These are phyloP conservation scores for Lepidonotus clava DNA, from an alignment of 2,888 invertebrate genomes.

Conservation along the genomic window DNA sequence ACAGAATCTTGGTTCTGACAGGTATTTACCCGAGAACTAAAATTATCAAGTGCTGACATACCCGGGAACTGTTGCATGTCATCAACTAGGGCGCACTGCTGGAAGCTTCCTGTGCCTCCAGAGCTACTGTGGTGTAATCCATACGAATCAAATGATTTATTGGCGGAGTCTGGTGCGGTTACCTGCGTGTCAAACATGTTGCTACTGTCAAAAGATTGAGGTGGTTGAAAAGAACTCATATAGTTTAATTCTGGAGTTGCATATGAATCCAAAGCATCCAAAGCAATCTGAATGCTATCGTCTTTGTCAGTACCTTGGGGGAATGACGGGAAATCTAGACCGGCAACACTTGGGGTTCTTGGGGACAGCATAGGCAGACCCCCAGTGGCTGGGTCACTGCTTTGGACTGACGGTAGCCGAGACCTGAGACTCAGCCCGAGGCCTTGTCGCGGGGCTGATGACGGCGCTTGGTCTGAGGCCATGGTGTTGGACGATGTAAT, in stretches of 20 bases:
- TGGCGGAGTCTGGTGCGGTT: neutral
- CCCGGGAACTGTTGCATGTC: neutral
- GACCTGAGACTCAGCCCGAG: constrained; percentile 5
- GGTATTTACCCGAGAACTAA: neutral
- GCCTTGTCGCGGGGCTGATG: neutral
- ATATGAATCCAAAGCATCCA: constrained; percentile 58
- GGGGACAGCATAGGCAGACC: constrained; percentile 57
- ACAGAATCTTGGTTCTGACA: neutral
- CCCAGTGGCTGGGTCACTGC: neutral
- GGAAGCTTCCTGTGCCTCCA: neutral
- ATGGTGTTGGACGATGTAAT: neutral
- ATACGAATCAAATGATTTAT: neutral
- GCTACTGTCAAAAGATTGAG: neutral
- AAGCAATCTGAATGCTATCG: constrained; percentile 37
- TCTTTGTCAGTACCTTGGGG: neutral
- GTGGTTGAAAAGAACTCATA: neutral
- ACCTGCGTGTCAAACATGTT: neutral
- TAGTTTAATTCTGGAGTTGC: constrained; percentile 19
- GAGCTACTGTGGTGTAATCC: neutral
- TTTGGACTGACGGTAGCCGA: constrained; percentile 32
- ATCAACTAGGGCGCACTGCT: neutral
- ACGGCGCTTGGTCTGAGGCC: neutral
- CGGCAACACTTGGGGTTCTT: constrained; percentile 54
- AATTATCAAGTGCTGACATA: neutral
- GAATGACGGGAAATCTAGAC: constrained; percentile 40